Base-by-base conservation (phyloP, 1,140 invertebrate species). In the Bombus balteatus region DNA sequence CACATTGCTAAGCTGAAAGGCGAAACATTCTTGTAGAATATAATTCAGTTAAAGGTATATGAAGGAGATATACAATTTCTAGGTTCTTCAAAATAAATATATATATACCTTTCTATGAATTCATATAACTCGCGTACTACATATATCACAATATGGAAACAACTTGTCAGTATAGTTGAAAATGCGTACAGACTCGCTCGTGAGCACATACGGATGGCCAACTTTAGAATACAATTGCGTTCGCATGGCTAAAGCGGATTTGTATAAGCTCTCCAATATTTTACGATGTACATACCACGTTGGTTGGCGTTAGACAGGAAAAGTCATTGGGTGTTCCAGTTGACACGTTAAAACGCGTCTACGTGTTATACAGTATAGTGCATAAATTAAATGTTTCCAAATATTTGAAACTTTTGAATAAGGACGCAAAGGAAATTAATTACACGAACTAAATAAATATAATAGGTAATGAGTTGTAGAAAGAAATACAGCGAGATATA, bases 161-260 rank as follows among this genome's bases (percentile, higher is more conserved):
- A 78, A 84, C 62, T 84, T 79, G 34, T 59, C 66, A n/a, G 83
- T 79, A 37, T 53, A 79, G 68, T n/a, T 79, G 65, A 84, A 62
- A 70, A 53, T 84, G n/a, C 43, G 66, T 68, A 32, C 34, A 34
- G 34, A 5, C 59, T 32, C 75, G 59, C 34, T 32, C 62, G n/a
- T 12, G 53, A 34, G 53, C 68, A 43, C 43, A 65, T 28, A 34
- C 39, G 53, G 47, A 59, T 72, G 76, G 32, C 10, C 82, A 43
- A 28, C 34, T 76, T 18, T 76, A 28, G 47, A n/a, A 71, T 84
- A 71, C 77, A 84, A 84, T 84, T 75, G 75, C 28, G 74, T 78
- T 68, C 65, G 47, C 47, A 62, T 57, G 66, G 53, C 37, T 83
- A 57, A 78, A 83, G 59, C 73, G 39, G 73, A 83, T 77, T 73